Base-by-base conservation (phyloP, 1,140 invertebrate species). In the Schlechtendalia chinensis region DNA sequence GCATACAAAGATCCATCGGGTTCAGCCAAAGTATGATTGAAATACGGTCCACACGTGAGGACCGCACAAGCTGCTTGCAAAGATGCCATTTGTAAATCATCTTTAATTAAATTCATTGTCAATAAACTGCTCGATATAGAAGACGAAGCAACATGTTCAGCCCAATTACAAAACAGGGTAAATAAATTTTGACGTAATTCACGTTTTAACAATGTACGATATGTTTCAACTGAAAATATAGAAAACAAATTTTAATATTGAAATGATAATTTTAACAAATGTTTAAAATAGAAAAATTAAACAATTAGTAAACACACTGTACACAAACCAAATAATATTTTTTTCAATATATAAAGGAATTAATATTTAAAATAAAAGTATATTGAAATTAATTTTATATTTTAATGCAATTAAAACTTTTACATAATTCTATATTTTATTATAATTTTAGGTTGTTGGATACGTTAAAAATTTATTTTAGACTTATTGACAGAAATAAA, bases 21-120 rank as follows among this genome's bases (percentile, higher is more conserved):
- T 85, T 99, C 97, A 83, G 95, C 93, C 0, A 94, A 90, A 0
- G 95, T 90, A 53, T 91, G 92, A 84, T 97, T 94, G 86, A 98
- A 98, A 83, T 95, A 94, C 1, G 96, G 92, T 0, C 98, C 98
- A 86, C 96, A 98, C 84, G 95, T 98, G 0, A 98, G 88, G 3
- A 99, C 87, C 45, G 95, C 93, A 82, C 94, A 96, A 94, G 98
- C 97, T 8, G 97, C 96, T 88, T 95, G 91, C 1, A 91, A 86
- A 27, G 91, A 89, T 14, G 89, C 87, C 83, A 91, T 86, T 84
- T 93, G 91, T 54, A 91, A 87, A 82, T 91, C 89, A 50, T 82
- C 82, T 58, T 84, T 83, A 39, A 81, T 82, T 54, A 82, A 58
- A 32, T 53, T 27, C 4, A 61, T 47, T 0, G 80, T 71, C 5